Conservation (phyloP, 2,113 vertebrate genomes). For the Steatornis caripensis region DNA sequence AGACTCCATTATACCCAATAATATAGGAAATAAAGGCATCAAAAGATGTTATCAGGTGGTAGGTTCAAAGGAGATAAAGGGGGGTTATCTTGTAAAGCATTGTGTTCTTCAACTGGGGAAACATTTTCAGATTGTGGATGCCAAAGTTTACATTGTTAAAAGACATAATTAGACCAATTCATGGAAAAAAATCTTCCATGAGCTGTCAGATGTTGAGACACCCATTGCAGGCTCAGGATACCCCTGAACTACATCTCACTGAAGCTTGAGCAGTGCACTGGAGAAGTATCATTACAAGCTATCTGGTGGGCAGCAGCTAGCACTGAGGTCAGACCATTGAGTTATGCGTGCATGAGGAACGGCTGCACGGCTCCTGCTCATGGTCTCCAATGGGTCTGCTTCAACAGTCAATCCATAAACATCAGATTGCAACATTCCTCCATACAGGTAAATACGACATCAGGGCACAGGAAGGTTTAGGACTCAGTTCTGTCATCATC, state of each 20-base stretch:
- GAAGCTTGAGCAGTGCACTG: background rate
- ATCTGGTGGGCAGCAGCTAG: rapidly evolving
- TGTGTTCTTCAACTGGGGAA: background rate
- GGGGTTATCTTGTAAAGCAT: background rate
- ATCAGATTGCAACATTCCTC: background rate
- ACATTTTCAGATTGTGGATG: background rate
- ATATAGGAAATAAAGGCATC: background rate
- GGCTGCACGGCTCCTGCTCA: rapidly evolving
- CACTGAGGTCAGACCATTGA: background rate
- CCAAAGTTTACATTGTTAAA: background rate
- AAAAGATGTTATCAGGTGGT: background rate
- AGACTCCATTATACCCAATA: background rate
- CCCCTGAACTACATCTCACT: background rate
- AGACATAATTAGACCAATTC: background rate
- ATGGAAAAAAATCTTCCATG: background rate
- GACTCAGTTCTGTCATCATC: background rate
- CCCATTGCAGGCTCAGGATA: background rate
- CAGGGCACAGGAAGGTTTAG: background rate
- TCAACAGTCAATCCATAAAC: background rate
- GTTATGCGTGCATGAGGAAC: rapidly evolving
- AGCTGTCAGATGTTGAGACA: background rate
- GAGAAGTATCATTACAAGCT: background rate
- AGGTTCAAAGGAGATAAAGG: background rate
- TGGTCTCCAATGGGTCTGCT: background rate
- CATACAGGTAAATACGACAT: background rate